phyloP scores from a whole-genome alignment of 2,888 invertebrate genomes.

The Thymelicus lineola region DNA sequence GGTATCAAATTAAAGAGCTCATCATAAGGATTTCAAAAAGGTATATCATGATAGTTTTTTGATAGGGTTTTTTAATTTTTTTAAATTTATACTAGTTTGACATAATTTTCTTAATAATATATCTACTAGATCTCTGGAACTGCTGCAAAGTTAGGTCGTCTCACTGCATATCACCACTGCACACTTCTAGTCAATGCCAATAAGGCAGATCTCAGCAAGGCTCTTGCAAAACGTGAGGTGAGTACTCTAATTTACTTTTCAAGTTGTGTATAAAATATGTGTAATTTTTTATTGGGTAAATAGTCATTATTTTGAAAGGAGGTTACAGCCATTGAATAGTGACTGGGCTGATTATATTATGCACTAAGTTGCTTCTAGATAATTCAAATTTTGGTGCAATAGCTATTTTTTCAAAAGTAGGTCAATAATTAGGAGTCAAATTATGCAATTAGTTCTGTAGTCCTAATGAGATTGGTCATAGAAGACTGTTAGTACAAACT shows the following conservation, averaged over 20 bases:
- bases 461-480: background rate
- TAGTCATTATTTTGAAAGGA: background rate
- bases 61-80: too few species aligned
- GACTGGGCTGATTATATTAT: background rate
- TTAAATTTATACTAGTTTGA: background rate
- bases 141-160: conserved; percentile 95
- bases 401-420: background rate
- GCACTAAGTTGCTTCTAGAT: background rate
- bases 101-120: conserved; percentile 48
- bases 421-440: background rate
- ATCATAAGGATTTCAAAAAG: too few species aligned
- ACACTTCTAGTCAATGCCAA: conserved; percentile 96
- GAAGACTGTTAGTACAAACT: too few species aligned
- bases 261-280: too few species aligned
- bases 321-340: background rate
- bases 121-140: conserved; percentile 94
- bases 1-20: too few species aligned
- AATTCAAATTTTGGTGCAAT: background rate
- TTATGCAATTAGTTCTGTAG: background rate
- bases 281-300: background rate
- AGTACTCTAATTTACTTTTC: conserved; percentile 51
- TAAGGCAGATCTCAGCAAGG: conserved; percentile 89
- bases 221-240: conserved; percentile 91
- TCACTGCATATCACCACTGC: conserved; percentile 98
- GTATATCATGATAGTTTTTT: too few species aligned